These are phyloP conservation scores for Coelopa pilipes DNA, from an alignment of 2,888 invertebrate genomes.

Conservation along the genomic window DNA sequence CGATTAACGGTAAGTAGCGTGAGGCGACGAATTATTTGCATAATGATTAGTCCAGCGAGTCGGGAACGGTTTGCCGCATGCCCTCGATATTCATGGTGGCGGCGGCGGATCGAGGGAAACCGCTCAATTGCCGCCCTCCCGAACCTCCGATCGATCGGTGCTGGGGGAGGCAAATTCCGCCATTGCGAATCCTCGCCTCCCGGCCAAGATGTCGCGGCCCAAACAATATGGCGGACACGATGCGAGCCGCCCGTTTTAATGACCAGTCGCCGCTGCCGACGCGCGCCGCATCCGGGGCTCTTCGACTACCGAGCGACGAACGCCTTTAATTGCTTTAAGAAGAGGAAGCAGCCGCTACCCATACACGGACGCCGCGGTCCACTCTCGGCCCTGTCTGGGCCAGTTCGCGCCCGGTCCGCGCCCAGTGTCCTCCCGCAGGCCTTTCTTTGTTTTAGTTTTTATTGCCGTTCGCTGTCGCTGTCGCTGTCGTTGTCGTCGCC, in stretches of 20 bases:
- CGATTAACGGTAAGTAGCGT: too few species aligned
- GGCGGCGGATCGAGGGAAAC: background rate
- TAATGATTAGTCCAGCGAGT: too few species aligned
- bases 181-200: conserved; percentile 38
- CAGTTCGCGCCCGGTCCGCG: too few species aligned
- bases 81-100: background rate
- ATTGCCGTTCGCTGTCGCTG: conserved; percentile 21
- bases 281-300: too few species aligned
- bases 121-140: background rate
- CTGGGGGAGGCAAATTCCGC: conserved; percentile 1
- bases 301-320: too few species aligned
- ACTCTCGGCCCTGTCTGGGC: too few species aligned
- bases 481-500: conserved; percentile 14
- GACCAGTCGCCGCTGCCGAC: background rate
- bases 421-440: too few species aligned
- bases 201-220: conserved; percentile 38
- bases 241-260: conserved; percentile 42
- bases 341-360: too few species aligned
- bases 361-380: too few species aligned
- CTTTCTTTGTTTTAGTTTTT: background rate
- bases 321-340: too few species aligned
- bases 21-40: too few species aligned
- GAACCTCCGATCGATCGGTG: background rate
- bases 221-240: conserved; percentile 39
- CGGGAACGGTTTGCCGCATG: too few species aligned